Evolutionary conservation across 2,113 vertebrate genomes (phyloP), one percentile per base, ranked within the genome.

Genomic region (Motacilla alba): DNA sequence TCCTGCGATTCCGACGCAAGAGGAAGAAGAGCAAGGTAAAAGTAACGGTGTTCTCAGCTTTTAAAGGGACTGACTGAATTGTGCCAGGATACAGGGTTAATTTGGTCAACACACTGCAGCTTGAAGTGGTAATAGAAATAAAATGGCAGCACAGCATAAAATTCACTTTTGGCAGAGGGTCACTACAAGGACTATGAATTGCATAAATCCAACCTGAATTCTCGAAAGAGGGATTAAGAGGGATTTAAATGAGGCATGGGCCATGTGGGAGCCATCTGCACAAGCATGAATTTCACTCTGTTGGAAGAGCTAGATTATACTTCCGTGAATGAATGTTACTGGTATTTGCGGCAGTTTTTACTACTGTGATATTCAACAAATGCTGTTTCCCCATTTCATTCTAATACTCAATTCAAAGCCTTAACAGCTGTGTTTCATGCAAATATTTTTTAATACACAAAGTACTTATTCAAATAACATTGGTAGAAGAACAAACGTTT

Each of bases 1-100:
- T 99, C 63, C 96, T 99, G 88, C 94, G 99, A 52, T 99, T 99
- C 96, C 98, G 97, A 27, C 97, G 98, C 39, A 98, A 98, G 94
- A 98, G 98, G 94, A 99, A 97, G 98, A 99, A 98, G 97, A 98
- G 93, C 96, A 99, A 99, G 98, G 99, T 99, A 98, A 82, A 62
- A 56, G 27, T 63, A 70, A 13, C 2, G 1, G 6, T 4, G 44
- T 31, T 23, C 37, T 6, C 39, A 49, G 33, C 27, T 88, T 33
- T 28, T 27, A 53, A 20, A 74, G n/a, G 67, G 27, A 8, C 28
- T 62, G 15, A 31, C 27, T 44, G 60, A 33, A 62, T 77, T 82
- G 58, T 56, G 55, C 16, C 13, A 28, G 23, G 64, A 78, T 84
- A 9, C 24, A 16, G 35, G 16, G 47, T 81, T 37, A 66, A 44